Evolutionary conservation across 2,888 invertebrate species (phyloP).

Genomic region (Thalpophila matura): DNA sequence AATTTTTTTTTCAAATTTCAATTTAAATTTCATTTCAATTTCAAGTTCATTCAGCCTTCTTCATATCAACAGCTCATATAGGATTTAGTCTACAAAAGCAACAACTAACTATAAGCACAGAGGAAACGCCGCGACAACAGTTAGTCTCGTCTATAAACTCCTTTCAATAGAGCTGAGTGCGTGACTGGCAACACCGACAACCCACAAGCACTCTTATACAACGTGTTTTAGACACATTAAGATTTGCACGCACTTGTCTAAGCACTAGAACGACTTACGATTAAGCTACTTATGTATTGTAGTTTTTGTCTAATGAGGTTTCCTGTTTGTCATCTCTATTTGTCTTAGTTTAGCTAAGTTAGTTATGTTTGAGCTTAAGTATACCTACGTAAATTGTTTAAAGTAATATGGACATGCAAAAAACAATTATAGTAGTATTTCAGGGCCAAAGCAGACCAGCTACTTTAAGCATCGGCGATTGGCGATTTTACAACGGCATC

Average conservation of each 20-base stretch:
- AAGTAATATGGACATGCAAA: no score
- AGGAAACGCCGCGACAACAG: conserved; percentile 26
- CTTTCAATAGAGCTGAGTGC: conserved; percentile 62
- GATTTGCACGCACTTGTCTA: conserved; percentile 56
- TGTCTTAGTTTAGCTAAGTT: conserved; percentile 10
- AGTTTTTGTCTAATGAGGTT: conserved; percentile 48
- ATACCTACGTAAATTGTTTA: no score
- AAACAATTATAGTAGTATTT: no score
- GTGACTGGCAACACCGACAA: conserved; percentile 75
- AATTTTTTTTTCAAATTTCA: no score
- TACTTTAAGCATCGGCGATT: no score
- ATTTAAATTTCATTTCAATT: no score
- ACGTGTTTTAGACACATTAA: conserved; percentile 60
- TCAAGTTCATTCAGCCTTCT: no score
- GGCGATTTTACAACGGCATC: no score
- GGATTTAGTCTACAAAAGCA: conserved; percentile 5
- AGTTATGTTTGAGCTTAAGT: neutral
- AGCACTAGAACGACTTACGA: conserved; percentile 50
- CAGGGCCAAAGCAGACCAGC: no score
- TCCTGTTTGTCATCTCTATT: conserved; percentile 49
- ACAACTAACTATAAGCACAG: neutral
- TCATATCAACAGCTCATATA: no score
- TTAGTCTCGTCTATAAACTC: conserved; percentile 57
- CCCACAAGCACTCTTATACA: conserved; percentile 69
- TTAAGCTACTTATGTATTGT: conserved; percentile 54